Conservation (phyloP, 2,888 invertebrate species). For the Pachliopta kotzebuea region DNA sequence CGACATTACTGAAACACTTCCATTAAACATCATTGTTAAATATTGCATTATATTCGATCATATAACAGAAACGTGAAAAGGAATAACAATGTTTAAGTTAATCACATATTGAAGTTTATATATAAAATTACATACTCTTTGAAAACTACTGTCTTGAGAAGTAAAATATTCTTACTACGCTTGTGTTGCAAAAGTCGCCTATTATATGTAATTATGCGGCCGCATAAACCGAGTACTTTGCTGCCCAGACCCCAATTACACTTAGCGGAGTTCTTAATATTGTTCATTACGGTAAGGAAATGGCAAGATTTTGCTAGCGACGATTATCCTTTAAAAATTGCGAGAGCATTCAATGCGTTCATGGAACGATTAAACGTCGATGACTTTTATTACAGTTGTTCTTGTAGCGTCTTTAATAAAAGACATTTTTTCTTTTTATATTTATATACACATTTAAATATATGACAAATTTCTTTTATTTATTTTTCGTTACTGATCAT, state of each 20-base stretch:
- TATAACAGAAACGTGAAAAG: slow-evolving; percentile 22
- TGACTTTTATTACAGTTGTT: slow-evolving; percentile 10
- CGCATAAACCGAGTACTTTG: slow-evolving; percentile 70
- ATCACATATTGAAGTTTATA: slow-evolving; percentile 32
- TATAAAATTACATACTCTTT: slow-evolving; percentile 53
- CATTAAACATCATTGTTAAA: neutral
- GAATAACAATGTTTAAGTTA: slow-evolving; percentile 31
- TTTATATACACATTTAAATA: no score
- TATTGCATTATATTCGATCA: slow-evolving; percentile 6
- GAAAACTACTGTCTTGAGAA: slow-evolving; percentile 64
- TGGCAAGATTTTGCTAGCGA: slow-evolving; percentile 68
- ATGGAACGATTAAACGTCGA: slow-evolving; percentile 35
- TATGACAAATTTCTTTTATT: no score
- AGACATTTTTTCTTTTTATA: neutral
- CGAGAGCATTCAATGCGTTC: slow-evolving; percentile 31
- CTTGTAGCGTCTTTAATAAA: neutral
- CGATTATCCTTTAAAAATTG: slow-evolving; percentile 59
- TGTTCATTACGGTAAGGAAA: slow-evolving; percentile 74
- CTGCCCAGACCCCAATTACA: slow-evolving; percentile 69
- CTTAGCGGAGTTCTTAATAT: slow-evolving; percentile 72
- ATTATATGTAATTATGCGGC: slow-evolving; percentile 74
- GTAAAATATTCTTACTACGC: slow-evolving; percentile 65
- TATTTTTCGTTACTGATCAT: no score
- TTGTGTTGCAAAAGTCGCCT: slow-evolving; percentile 71
- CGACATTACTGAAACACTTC: neutral